These are phyloP conservation scores for Tympanoctomys barrerae DNA, from an alignment of 2,797 vertebrate genomes.

Conservation along the genomic window DNA sequence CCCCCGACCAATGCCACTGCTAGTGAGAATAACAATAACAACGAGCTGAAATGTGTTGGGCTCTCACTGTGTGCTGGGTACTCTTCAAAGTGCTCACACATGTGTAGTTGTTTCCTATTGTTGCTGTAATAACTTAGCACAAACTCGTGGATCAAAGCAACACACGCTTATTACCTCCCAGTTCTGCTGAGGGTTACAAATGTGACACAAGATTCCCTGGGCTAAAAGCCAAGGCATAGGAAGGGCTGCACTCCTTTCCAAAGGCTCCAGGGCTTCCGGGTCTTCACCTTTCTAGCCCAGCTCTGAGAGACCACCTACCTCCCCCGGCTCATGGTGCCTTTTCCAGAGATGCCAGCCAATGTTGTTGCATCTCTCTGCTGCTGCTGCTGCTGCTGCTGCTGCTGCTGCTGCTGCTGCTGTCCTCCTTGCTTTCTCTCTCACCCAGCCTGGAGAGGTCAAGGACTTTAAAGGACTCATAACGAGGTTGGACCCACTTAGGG, in stretches of 20 bases:
- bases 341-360: neutral
- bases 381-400: too few relatives aligned
- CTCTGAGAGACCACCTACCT: neutral
- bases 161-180: neutral
- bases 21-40: neutral
- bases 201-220: neutral
- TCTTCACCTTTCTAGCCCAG: neutral
- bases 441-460: neutral
- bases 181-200: neutral
- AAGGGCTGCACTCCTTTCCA: neutral
- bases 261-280: neutral
- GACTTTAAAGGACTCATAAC: neutral
- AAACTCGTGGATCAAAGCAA: neutral
- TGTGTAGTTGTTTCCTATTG: neutral
- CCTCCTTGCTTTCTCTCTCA: neutral
- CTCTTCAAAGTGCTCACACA: neutral
- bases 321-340: neutral
- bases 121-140: conserved; percentile 9
- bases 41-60: neutral
- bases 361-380: accelerated
- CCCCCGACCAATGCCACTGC: too few relatives aligned
- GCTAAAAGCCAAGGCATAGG: neutral
- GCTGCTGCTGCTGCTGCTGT: too few relatives aligned
- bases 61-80: neutral
- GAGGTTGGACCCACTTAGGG: neutral